Evolutionary conservation across 2,888 invertebrate genomes (phyloP).

Genomic region (Stenchaetothrips biformis): DNA sequence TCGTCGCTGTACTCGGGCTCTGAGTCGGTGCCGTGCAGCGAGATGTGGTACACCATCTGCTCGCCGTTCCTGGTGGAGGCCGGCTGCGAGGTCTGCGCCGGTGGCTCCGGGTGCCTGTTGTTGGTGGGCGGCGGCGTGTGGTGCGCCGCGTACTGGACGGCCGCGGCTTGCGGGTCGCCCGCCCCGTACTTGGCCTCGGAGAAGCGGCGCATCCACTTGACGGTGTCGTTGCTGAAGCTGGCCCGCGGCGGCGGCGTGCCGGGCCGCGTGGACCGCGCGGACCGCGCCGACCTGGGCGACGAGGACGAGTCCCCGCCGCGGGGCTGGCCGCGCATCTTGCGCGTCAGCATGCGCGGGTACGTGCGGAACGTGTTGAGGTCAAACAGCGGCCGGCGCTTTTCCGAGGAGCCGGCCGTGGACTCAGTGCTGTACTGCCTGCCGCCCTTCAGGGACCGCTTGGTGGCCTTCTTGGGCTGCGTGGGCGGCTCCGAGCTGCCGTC

Average conservation of each 20-base stretch:
- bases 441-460: conserved; percentile 33
- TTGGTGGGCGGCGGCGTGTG: conserved; percentile 37
- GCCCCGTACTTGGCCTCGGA: conserved; percentile 34
- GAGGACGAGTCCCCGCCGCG: conserved; percentile 27
- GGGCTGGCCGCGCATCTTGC: conserved; percentile 16
- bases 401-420: conserved; percentile 12
- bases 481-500: not conserved
- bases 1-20: conserved; percentile 20
- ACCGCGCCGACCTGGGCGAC: not conserved
- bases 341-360: conserved; percentile 13
- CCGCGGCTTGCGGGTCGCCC: conserved; percentile 33
- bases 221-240: conserved; percentile 32
- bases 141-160: conserved; percentile 34
- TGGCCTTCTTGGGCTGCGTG: conserved; percentile 29
- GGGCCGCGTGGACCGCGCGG: conserved; percentile 7
- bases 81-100: conserved; percentile 38
- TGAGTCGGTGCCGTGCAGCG: conserved; percentile 11
- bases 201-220: conserved; percentile 34
- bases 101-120: not conserved
- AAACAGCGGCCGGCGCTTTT: not conserved
- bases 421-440: conserved; percentile 32
- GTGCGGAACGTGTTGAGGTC: conserved; percentile 16
- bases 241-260: conserved; percentile 29
- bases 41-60: conserved; percentile 4
- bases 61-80: not conserved